These are phyloP conservation scores for Clytia hemisphaerica DNA, from an alignment of 30 jellyfish, hydroid and myxozoan species.

Conservation along the genomic window DNA sequence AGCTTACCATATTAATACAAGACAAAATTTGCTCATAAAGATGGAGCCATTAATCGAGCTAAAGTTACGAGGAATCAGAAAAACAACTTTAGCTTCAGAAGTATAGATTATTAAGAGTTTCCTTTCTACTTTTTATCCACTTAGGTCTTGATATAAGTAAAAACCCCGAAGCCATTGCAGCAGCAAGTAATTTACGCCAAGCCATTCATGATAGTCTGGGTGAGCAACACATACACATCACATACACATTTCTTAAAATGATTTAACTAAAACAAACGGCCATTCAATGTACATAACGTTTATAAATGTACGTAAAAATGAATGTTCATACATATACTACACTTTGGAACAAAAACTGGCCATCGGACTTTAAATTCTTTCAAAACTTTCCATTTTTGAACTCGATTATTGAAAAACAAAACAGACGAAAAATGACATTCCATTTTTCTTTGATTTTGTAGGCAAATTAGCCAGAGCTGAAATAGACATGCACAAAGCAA, in stretches of 20 bases:
- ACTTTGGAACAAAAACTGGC: not conserved
- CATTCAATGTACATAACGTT: not conserved
- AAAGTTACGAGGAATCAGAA: too few relatives aligned
- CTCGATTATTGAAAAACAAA: not conserved
- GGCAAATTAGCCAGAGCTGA: slow-evolving; percentile 38
- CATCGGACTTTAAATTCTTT: not conserved
- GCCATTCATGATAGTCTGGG: slow-evolving; percentile 33
- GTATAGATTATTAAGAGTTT: too few relatives aligned
- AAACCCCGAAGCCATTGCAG: slow-evolving; percentile 34
- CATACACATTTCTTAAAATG: not conserved
- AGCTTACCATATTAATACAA: too few relatives aligned
- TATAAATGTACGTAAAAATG: not conserved
- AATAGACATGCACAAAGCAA: slow-evolving; percentile 33
- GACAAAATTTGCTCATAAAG: too few relatives aligned
- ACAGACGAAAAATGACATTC: too few relatives aligned
- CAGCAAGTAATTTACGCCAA: slow-evolving; percentile 30
- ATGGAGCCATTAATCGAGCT: too few relatives aligned
- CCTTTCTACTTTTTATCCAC: too few relatives aligned
- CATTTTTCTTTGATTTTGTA: slow-evolving; percentile 15
- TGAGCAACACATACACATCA: too few relatives aligned
- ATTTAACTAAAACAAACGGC: slow-evolving; percentile 1
- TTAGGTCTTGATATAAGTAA: slow-evolving; percentile 31
- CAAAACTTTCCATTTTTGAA: not conserved
- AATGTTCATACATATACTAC: too few relatives aligned
- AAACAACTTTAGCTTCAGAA: too few relatives aligned